These are phyloP conservation scores for Pelosia muscerda DNA, from an alignment of 2,888 invertebrate genomes.

Conservation along the genomic window DNA sequence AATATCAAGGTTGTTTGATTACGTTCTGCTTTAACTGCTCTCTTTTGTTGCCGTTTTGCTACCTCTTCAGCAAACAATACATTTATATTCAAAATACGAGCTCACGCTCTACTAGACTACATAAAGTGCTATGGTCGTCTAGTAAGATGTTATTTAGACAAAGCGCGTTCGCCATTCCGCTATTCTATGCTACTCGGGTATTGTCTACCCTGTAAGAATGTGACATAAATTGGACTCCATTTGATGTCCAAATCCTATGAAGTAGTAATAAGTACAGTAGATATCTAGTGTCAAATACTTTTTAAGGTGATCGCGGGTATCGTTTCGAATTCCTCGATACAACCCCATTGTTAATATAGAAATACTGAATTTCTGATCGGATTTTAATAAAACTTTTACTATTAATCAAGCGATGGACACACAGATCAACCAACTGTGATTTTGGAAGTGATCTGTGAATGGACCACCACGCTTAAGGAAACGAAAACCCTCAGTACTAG, in stretches of 20 bases:
- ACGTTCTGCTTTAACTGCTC: neutral
- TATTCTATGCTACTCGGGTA: neutral
- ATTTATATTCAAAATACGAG: constrained; percentile 16
- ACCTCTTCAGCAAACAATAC: constrained; percentile 10
- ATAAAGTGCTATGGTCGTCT: neutral
- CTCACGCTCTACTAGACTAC: neutral
- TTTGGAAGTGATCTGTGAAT: too few species aligned
- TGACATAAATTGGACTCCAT: too few species aligned
- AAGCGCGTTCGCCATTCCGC: neutral
- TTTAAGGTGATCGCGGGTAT: neutral
- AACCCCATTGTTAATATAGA: neutral
- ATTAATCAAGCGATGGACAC: neutral
- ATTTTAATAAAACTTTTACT: neutral
- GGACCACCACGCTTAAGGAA: too few species aligned
- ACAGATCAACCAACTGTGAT: too few species aligned
- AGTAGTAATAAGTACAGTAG: too few species aligned
- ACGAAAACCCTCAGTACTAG: neutral
- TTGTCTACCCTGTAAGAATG: too few species aligned
- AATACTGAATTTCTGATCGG: neutral
- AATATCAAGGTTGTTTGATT: neutral
- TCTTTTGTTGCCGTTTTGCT: neutral
- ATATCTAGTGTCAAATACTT: neutral
- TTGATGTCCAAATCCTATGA: too few species aligned
- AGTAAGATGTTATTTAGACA: neutral
- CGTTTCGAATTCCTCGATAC: neutral